Evolutionary conservation across 2,113 vertebrate genomes (phyloP).

Genomic region (Notarius lentiginosus): DNA sequence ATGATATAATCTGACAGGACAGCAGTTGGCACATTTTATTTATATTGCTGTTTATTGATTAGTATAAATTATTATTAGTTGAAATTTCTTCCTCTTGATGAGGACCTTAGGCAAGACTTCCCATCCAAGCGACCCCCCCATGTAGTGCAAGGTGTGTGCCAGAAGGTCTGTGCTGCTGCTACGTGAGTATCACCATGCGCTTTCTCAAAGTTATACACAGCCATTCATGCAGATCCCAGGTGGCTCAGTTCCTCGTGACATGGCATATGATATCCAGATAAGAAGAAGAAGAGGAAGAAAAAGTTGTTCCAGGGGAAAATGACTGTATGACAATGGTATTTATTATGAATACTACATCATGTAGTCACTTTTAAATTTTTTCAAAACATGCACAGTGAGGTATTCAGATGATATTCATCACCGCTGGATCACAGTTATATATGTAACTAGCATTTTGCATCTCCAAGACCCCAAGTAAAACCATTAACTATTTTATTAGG

Average conservation of each 20-base stretch:
- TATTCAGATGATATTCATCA: neutral
- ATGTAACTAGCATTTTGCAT: neutral
- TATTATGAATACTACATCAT: neutral
- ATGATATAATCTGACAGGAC: no score
- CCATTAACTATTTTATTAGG: neutral
- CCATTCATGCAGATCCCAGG: neutral
- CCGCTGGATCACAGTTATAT: neutral
- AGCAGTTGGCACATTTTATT: no score
- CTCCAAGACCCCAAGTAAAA: neutral
- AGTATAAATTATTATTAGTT: neutral
- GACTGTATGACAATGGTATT: neutral
- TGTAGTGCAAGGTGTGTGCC: neutral
- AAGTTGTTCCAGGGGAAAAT: no score
- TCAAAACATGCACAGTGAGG: neutral
- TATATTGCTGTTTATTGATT: no score
- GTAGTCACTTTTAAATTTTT: neutral
- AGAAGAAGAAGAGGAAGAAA: no score
- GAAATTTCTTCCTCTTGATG: neutral
- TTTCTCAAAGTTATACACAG: neutral
- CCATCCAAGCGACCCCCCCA: neutral
- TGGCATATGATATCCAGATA: neutral
- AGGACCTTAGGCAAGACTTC: neutral
- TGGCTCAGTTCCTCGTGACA: no score
- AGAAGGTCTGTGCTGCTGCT: neutral
- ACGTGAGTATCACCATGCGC: neutral